Evolutionary conservation across 53 echinoderm and acorn worm species (phyloP).

Genomic region (Patiria pectinifera): DNA sequence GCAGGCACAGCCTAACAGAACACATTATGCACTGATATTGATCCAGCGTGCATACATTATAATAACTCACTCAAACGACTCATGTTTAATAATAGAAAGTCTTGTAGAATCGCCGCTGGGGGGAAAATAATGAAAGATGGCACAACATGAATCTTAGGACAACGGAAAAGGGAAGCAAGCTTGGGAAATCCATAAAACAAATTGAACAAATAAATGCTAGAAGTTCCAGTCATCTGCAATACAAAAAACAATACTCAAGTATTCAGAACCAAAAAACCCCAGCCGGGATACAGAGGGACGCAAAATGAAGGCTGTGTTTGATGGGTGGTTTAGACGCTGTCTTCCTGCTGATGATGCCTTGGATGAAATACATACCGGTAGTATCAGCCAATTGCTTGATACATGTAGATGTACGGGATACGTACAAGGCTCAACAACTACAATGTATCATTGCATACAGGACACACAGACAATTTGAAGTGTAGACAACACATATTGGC

Average conservation of each 20-base stretch:
- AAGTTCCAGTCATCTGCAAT: not conserved
- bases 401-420: no score
- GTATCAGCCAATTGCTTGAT: no score
- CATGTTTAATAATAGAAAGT: slow-evolving; percentile 50
- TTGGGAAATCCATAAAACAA: not conserved
- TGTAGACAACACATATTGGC: no score
- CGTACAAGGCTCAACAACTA: no score
- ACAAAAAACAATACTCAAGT: not conserved
- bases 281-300: not conserved
- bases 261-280: not conserved
- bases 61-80: slow-evolving; percentile 21
- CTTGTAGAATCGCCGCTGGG: slow-evolving; percentile 55
- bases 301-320: not conserved
- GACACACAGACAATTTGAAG: no score
- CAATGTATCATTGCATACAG: no score
- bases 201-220: not conserved
- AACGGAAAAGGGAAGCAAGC: not conserved
- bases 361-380: no score
- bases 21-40: not conserved
- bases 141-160: not conserved
- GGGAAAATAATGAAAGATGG: slow-evolving; percentile 1
- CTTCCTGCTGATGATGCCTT: no score
- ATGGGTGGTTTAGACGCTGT: no score
- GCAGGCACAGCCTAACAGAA: not conserved
- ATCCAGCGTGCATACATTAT: slow-evolving; percentile 42